Conservation (phyloP, 2,797 vertebrate species). For the Tokudaia tokunoshimensis region DNA sequence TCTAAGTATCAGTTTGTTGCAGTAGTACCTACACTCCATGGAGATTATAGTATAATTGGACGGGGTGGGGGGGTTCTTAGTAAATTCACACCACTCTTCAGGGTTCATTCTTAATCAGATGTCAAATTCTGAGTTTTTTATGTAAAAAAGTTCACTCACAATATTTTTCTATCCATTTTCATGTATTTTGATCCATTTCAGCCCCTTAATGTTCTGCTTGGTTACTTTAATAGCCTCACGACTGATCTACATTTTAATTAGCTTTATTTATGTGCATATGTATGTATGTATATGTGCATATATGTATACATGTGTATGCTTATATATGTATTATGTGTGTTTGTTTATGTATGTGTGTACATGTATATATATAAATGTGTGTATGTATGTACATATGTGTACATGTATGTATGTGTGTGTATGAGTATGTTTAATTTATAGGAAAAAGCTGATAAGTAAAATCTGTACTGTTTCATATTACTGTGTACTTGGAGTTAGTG, state of each 20-base stretch:
- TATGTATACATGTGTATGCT: neutral
- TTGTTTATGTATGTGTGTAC: neutral
- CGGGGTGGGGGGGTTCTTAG: neutral
- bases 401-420: neutral
- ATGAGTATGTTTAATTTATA: neutral
- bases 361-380: too few species aligned
- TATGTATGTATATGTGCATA: neutral
- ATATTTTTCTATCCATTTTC: neutral
- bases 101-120: neutral
- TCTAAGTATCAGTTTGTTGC: neutral
- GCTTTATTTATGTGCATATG: too few species aligned
- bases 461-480: neutral
- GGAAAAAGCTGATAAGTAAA: neutral
- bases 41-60: neutral
- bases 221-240: neutral
- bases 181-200: neutral
- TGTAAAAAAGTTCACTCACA: slow-evolving; percentile 2
- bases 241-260: neutral
- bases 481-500: neutral
- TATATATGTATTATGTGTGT: neutral
- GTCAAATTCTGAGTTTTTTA: neutral
- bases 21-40: neutral
- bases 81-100: neutral
- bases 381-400: neutral
- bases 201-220: neutral